Base-by-base conservation (phyloP, 2,113 vertebrate species). In the Cyanoderma ruficeps region DNA sequence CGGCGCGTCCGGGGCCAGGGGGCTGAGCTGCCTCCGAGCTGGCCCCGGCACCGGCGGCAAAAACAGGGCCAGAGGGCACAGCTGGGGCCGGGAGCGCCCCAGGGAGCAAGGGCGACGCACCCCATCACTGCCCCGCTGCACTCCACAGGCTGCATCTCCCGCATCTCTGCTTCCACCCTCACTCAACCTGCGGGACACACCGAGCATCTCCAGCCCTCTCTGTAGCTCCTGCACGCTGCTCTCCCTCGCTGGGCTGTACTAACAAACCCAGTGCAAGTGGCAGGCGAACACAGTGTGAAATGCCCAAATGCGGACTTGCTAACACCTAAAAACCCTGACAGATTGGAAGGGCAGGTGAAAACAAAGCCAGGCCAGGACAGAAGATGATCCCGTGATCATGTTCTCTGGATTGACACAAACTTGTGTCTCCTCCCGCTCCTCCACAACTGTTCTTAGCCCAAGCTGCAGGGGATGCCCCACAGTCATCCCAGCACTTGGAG, bases 111-210 rank as follows among this genome's bases (percentile, higher is more conserved):
- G 46, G 65, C 19, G 0, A 3, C 1, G 30, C 44, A 6, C n/a
- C 25, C 50, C 24, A 4, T 20, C 19, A 4, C 15, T 41, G 44
- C 33, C 55, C 63, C 35, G 0, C 49, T 31, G 55, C 35, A 3
- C n/a, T 72, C 60, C 59, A 1, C 7, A 3, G 24, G 30, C 64
- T 33, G 57, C 55, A n/a, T 5, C 28, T 16, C n/a, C 78, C 7
- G 64, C 47, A 7, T 14, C 69, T 33, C 64, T 21, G 13, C n/a
- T 22, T 20, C 76, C 6, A 2, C 11, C 47, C 19, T 35, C 33
- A 0, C 74, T 6, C 49, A 46, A 33, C 52, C 16, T 6, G 67
- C 8, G 10, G 1, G 1, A 2, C 81, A 11, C 53, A 3, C 10
- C 1, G 31, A 56, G 63, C 46, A 7, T 20, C 80, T 3, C 23